Evolutionary conservation across 2,113 vertebrate genomes (phyloP).

Genomic region (Pelusios castaneus): DNA sequence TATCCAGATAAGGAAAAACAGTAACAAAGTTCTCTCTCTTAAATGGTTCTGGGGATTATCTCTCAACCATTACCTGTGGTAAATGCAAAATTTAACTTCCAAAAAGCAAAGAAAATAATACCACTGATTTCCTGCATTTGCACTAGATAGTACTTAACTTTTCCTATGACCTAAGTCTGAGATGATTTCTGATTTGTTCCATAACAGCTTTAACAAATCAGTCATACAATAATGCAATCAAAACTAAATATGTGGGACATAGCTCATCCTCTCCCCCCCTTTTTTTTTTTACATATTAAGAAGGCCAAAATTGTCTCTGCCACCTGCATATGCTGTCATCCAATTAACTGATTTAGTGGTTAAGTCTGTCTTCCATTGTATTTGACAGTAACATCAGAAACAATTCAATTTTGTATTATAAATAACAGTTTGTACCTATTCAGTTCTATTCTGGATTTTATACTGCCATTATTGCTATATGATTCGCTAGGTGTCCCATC

Average conservation of each 20-base stretch:
- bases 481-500: too few relatives aligned
- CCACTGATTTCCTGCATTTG: slow-evolving; percentile 53
- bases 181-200: slow-evolving; percentile 27
- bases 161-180: slow-evolving; percentile 9
- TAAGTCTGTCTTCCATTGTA: neutral
- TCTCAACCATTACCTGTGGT: slow-evolving; percentile 73
- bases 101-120: slow-evolving; percentile 7
- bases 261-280: neutral
- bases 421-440: neutral
- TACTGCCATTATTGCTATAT: neutral
- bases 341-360: neutral
- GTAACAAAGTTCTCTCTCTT: slow-evolving; percentile 75
- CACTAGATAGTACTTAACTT: slow-evolving; percentile 34
- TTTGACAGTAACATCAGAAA: neutral
- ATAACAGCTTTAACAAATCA: slow-evolving; percentile 19
- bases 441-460: neutral
- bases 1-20: slow-evolving; percentile 77
- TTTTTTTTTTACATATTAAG: neutral
- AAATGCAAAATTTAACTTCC: slow-evolving; percentile 75
- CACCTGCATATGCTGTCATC: neutral
- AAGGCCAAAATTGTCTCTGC: neutral
- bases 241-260: neutral
- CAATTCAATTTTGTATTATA: neutral
- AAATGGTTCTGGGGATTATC: slow-evolving; percentile 77
- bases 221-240: neutral